Conservation (phyloP, 1,140 invertebrate genomes). For the Atta texana region DNA sequence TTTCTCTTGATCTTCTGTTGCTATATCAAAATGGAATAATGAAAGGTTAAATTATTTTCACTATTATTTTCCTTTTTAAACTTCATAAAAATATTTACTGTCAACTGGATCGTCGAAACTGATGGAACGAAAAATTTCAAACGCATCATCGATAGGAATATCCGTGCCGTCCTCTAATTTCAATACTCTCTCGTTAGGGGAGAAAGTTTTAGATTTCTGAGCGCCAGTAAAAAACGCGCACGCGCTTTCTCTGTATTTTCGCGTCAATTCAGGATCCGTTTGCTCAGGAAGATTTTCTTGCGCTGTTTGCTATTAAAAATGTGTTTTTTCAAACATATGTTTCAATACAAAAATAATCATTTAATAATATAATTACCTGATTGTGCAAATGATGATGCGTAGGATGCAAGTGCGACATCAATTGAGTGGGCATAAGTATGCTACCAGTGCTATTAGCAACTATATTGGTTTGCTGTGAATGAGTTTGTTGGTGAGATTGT, state of each 20-base stretch:
- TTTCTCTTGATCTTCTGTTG: conserved; percentile 82
- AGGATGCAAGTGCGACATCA: conserved; percentile 85
- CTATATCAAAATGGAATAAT: conserved; percentile 56
- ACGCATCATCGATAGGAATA: conserved; percentile 86
- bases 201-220: conserved; percentile 81
- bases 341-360: not conserved
- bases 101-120: conserved; percentile 86
- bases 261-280: conserved; percentile 79
- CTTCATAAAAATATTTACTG: conserved; percentile 80
- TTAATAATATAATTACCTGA: conserved; percentile 74
- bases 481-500: conserved; percentile 76
- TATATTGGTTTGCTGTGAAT: conserved; percentile 76
- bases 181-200: conserved; percentile 81
- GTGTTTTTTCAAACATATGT: not conserved
- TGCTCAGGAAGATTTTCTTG: conserved; percentile 79
- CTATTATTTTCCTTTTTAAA: not conserved
- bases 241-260: conserved; percentile 80
- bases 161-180: conserved; percentile 85
- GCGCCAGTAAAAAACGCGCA: conserved; percentile 83
- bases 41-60: conserved; percentile 3
- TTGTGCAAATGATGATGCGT: conserved; percentile 81
- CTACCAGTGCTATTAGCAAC: conserved; percentile 78
- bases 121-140: conserved; percentile 87
- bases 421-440: conserved; percentile 81
- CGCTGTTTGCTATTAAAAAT: conserved; percentile 72